Percentiles rank a stretch among this genome's conserved stretches.
phyloP scores from a whole-genome alignment of 2,113 vertebrate genomes.

The Grus americana region DNA sequence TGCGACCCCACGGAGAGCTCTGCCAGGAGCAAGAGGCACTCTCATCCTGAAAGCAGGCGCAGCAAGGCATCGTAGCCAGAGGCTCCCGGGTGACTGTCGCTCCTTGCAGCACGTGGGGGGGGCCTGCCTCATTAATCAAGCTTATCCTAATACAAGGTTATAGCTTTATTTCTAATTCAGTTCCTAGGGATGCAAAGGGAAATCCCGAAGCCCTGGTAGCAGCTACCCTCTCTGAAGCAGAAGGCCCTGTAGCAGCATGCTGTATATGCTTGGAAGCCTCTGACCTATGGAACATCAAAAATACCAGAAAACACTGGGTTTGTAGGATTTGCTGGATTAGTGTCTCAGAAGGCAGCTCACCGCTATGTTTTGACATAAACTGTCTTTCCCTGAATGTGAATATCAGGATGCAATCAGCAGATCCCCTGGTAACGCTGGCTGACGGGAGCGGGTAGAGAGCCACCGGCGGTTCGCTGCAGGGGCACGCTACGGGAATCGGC shows the following conservation, averaged over 20 bases:
- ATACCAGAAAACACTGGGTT: background rate
- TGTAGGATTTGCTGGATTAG: background rate
- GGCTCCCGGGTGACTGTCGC: background rate
- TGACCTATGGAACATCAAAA: background rate
- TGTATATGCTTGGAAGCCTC: background rate
- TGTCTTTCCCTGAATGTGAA: background rate
- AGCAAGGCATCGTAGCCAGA: background rate
- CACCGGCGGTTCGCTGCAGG: accelerated
- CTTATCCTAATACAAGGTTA: background rate
- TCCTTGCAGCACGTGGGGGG: background rate
- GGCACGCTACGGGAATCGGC: background rate
- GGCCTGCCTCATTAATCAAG: background rate
- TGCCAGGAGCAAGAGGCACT: background rate
- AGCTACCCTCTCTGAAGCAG: background rate
- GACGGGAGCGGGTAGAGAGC: background rate
- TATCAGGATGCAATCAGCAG: background rate
- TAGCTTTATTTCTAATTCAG: background rate
- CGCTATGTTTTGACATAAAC: background rate
- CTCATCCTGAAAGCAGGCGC: background rate
- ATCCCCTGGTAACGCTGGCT: accelerated
- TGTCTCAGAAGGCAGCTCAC: background rate
- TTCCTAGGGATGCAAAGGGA: background rate
- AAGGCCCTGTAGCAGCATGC: background rate
- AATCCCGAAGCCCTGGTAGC: background rate
- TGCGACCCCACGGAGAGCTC: background rate